Percentiles rank a stretch among this genome's conserved stretches.
Evolutionary conservation across 2,797 vertebrate genomes (phyloP).

Genomic region (Sarcoramphus papa): DNA sequence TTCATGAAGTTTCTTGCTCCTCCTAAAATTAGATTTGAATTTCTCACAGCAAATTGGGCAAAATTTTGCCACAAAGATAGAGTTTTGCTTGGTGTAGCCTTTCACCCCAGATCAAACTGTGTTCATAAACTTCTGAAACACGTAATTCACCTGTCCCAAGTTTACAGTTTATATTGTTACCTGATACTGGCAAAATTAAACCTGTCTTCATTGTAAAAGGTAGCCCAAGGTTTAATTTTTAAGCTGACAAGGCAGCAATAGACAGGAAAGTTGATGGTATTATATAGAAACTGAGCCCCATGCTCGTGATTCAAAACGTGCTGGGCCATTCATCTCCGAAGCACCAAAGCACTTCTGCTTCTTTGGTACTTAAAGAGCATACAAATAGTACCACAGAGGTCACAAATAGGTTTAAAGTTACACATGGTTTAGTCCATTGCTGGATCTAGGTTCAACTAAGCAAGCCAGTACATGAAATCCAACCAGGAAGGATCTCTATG

Average conservation of each 20-base stretch:
- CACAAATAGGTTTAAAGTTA: background rate
- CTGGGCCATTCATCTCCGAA: background rate
- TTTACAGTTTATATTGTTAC: background rate
- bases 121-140: background rate
- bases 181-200: background rate
- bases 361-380: background rate
- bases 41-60: background rate
- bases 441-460: background rate
- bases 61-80: background rate
- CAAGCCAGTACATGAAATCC: background rate
- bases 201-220: background rate
- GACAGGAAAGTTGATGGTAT: background rate
- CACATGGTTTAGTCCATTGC: background rate
- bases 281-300: background rate
- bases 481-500: background rate
- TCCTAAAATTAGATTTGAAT: background rate
- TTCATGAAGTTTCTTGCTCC: background rate
- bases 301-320: background rate
- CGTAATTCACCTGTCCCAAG: background rate
- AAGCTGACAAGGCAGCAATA: background rate
- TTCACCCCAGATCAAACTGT: background rate
- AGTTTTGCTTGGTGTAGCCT: background rate
- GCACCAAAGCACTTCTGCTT: background rate
- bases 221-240: background rate
- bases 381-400: background rate